Evolutionary conservation across 1,140 invertebrate species (phyloP).

Genomic region (Augochlora pura): DNA sequence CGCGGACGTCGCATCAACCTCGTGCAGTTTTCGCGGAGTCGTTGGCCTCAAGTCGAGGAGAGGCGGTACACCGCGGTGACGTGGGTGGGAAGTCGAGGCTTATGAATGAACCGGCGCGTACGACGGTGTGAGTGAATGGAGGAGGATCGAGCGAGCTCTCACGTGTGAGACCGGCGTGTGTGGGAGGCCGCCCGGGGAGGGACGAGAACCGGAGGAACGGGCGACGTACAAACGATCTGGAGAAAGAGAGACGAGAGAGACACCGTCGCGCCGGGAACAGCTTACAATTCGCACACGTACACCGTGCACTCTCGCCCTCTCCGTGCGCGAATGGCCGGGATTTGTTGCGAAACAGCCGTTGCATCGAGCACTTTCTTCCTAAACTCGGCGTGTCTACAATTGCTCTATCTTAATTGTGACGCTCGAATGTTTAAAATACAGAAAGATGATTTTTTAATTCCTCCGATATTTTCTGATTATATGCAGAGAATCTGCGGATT

Average conservation of each 20-base stretch:
- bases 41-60: conserved; percentile 58
- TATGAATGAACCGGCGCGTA: conserved; percentile 67
- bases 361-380: no score
- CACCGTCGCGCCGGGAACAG: background rate
- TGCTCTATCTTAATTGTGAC: no score
- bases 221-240: background rate
- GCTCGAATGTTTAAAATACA: no score
- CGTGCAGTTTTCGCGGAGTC: conserved; percentile 47
- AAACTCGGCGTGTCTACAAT: no score
- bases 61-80: conserved; percentile 49
- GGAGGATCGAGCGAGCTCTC: conserved; percentile 57
- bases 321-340: background rate
- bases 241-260: conserved; percentile 10
- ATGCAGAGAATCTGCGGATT: no score
- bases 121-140: conserved; percentile 66
- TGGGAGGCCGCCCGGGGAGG: conserved; percentile 36
- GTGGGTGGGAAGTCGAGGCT: conserved; percentile 59
- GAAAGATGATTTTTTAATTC: no score
- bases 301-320: conserved; percentile 13
- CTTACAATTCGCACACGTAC: conserved; percentile 25
- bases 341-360: background rate
- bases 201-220: background rate
- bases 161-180: conserved; percentile 62
- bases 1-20: background rate
- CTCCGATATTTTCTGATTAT: no score